These are phyloP conservation scores for Synanthedon myopaeformis DNA, from an alignment of 2,888 invertebrate species.

Conservation along the genomic window DNA sequence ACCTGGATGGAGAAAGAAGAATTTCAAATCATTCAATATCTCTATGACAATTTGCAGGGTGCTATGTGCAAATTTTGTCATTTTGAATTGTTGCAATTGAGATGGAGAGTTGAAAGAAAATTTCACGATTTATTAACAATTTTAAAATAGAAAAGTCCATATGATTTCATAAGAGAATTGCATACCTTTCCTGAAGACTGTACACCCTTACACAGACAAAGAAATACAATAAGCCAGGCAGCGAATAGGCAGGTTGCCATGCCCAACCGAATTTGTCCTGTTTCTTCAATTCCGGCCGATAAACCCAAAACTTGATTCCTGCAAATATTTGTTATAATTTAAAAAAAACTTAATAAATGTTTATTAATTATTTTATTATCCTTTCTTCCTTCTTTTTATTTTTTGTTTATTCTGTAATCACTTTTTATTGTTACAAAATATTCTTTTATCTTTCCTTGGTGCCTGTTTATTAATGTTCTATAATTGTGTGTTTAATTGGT, in stretches of 20 bases:
- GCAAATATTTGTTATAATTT: conserved; percentile 11
- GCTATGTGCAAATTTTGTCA: no score
- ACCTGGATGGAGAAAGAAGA: conserved; percentile 48
- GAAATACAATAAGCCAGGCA: conserved; percentile 83
- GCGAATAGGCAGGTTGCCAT: conserved; percentile 80
- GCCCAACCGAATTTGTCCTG: conserved; percentile 74
- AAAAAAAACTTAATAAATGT: no score
- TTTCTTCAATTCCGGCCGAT: conserved; percentile 80
- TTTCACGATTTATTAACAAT: no score
- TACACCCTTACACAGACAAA: conserved; percentile 83
- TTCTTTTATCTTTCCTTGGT: no score
- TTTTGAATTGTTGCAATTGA: no score
- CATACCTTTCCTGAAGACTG: conserved; percentile 81
- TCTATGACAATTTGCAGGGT: no score
- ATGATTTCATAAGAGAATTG: background rate
- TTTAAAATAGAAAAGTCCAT: background rate
- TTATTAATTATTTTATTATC: no score
- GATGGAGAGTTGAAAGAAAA: no score
- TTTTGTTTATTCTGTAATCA: no score
- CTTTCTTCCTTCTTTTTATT: background rate
- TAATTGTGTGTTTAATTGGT: no score
- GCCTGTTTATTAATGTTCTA: no score
- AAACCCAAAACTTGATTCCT: conserved; percentile 75
- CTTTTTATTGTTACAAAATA: no score
- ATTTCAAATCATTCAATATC: background rate